These are phyloP conservation scores for Drosophila flavopinicola DNA, from an alignment of 2,888 invertebrate species.

Conservation along the genomic window DNA sequence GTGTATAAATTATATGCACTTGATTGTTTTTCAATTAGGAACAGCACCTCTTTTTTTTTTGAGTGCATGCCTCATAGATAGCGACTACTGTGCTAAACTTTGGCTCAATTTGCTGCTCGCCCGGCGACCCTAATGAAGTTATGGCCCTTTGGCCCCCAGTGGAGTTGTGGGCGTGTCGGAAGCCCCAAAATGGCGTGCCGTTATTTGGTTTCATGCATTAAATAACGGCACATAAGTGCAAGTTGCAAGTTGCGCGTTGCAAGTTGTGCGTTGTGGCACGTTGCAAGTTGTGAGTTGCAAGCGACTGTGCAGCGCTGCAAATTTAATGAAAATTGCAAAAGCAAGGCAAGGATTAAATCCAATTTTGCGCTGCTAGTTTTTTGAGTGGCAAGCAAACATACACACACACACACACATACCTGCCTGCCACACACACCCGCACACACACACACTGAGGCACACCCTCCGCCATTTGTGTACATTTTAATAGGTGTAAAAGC, in stretches of 20 bases:
- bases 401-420: constrained; percentile 9
- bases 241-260: constrained; percentile 38
- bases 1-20: too few species aligned
- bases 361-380: constrained; percentile 73
- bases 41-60: too few species aligned
- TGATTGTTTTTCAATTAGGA: too few species aligned
- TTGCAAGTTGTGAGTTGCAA: constrained; percentile 40
- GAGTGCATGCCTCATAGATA: too few species aligned
- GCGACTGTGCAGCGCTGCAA: too few species aligned
- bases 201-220: constrained; percentile 79
- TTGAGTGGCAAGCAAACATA: constrained; percentile 53
- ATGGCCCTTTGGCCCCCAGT: constrained; percentile 30
- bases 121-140: constrained; percentile 64
- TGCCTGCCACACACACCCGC: constrained; percentile 11
- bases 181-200: constrained; percentile 55
- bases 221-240: constrained; percentile 72
- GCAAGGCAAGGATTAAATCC: constrained; percentile 61
- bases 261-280: too few species aligned
- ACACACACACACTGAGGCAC: constrained; percentile 14
- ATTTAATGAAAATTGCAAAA: too few species aligned
- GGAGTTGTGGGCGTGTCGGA: constrained; percentile 29
- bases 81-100: constrained; percentile 15
- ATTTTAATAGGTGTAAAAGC: constrained; percentile 72
- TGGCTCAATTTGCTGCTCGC: constrained; percentile 49
- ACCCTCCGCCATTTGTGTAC: constrained; percentile 41